Evolutionary conservation across 2,113 vertebrate species (phyloP).

Genomic region (Macaca nemestrina): DNA sequence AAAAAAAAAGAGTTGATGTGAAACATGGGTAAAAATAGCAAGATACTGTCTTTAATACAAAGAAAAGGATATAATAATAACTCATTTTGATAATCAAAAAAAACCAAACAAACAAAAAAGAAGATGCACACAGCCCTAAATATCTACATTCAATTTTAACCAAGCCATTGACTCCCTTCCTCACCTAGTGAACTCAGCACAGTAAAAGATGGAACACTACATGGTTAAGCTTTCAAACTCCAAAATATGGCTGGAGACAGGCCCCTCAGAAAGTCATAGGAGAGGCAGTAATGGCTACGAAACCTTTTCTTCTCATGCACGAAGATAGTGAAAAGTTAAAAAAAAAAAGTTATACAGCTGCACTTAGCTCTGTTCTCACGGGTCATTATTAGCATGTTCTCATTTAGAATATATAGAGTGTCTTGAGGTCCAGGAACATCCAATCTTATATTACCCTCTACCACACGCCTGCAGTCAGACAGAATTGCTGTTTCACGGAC

Average conservation of each 20-base stretch:
- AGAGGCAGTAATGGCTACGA: not conserved
- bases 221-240: not conserved
- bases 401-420: not conserved
- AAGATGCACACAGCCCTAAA: not conserved
- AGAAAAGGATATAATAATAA: no score
- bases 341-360: not conserved
- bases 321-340: not conserved
- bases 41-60: no score
- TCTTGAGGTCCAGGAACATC: not conserved
- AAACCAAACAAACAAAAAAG: no score
- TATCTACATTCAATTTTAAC: not conserved
- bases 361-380: not conserved
- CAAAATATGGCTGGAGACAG: not conserved
- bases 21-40: no score
- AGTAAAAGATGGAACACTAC: not conserved
- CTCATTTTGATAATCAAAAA: no score
- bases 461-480: not conserved
- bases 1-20: no score
- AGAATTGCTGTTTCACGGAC: slow-evolving; percentile 23
- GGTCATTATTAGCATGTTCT: not conserved
- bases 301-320: not conserved
- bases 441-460: not conserved
- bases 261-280: not conserved
- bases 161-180: not conserved
- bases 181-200: not conserved